Percentiles rank a stretch among this genome's conserved stretches.
phyloP scores from a whole-genome alignment of 2,888 invertebrate genomes.

The Coenonympha glycerion region DNA sequence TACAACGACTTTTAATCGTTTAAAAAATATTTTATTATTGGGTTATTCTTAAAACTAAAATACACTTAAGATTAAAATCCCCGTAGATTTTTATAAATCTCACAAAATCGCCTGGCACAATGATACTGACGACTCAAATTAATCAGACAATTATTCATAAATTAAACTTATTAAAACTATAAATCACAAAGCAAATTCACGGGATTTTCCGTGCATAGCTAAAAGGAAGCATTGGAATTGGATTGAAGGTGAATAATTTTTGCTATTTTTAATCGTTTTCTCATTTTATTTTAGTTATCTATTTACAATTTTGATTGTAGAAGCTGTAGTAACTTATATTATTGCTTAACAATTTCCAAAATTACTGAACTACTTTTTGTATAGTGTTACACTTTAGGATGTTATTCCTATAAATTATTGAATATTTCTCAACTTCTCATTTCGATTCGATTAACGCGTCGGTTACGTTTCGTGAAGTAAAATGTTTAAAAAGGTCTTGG shows the following conservation, averaged over 20 bases:
- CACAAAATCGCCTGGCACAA: neutral
- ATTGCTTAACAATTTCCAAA: neutral
- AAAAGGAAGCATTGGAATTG: constrained; percentile 56
- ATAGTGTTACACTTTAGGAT: too few relatives aligned
- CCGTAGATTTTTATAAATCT: neutral
- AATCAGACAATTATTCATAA: neutral
- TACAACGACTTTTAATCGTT: too few relatives aligned
- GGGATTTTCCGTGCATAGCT: constrained; percentile 3
- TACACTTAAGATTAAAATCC: too few relatives aligned
- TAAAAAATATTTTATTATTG: neutral
- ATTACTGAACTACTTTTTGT: too few relatives aligned
- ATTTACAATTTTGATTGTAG: constrained; percentile 18
- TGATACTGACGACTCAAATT: neutral
- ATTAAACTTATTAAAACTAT: constrained; percentile 8
- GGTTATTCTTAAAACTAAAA: neutral
- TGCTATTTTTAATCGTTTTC: constrained; percentile 3
- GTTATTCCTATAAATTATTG: neutral
- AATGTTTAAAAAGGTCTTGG: too few relatives aligned
- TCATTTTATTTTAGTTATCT: constrained; percentile 4
- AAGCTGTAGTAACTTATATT: neutral
- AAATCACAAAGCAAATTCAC: constrained; percentile 38
- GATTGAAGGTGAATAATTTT: constrained; percentile 21
- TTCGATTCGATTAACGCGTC: too few relatives aligned
- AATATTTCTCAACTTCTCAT: too few relatives aligned
- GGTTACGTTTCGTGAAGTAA: too few relatives aligned